Evolutionary conservation across 2,888 invertebrate species (phyloP), one percentile per base, ranked within the genome.

Genomic region (Tiliacea citrago): DNA sequence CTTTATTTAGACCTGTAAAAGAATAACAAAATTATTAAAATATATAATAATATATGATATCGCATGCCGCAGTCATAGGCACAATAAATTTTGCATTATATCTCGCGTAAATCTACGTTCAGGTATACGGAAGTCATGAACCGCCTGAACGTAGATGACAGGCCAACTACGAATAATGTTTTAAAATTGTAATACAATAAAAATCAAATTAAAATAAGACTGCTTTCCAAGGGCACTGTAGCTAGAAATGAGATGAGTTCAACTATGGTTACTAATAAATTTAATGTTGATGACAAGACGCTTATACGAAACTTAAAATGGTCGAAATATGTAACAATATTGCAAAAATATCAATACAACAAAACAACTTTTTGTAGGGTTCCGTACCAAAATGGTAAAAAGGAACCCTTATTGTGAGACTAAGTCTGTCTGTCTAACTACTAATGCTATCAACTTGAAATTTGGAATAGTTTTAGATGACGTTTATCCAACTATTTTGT

Each of bases 1-100:
- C 74, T 55, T 78, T 55, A 42, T 57, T 90, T 87, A 89, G 13
- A 86, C 78, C 92, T 90, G 89, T 16, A 73, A 82, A 82, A 75
- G 10, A 76, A 57, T 16, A 81, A 75, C 3, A 51, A 53, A 10
- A 24, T 29, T 51, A 35, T 75, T n/a, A 21, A 49, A 29, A 75
- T 0, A 39, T 2, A 24, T 2, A n/a, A 39, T 7, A 39, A 39
- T 8, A 13, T 53, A 29, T 45, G 7, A 39, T 29, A 29, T 29
- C 29, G n/a, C 16, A 49, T 42, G n/a, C n/a, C 1, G 7, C 18
- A 76, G 10, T n/a, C 16, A 21, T 35, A 35, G 18, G 1, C 18
- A 47, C 16, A 24, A 8, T 16, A 29, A 49, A 57, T 42, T 18
- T 9, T 73, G 5, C 29, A 47, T 39, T 29, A n/a, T 42, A n/a